Evolutionary conservation across 2,113 vertebrate species (phyloP), one percentile per base, ranked within the genome.

Genomic region (cattle (Bos taurus)): DNA sequence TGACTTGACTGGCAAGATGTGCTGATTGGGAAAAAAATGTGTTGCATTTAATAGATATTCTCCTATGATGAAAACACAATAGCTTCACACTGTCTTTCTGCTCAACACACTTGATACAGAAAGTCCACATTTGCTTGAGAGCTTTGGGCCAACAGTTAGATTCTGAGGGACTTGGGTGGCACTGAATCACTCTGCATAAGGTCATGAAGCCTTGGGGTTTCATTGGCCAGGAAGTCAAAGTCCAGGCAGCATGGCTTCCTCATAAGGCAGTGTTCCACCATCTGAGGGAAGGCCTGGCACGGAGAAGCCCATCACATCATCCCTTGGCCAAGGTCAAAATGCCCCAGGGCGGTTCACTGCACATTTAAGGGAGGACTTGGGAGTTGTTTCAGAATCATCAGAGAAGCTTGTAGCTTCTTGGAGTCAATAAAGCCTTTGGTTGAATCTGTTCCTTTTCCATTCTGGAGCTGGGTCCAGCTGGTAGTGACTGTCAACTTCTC

Each of bases 251-350:
- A 1, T 0, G 17, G 16, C 71, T 96, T 94, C 98, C 96, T 95
- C 94, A 83, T 67, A 97, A 97, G 95, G 94, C 50, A 64, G 54
- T 52, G 78, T 36, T 95, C n/a, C 19, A 30, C 36, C 1, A 2
- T 17, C 13, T 40, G 60, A 80, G 74, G 23, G 54, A 59, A 86
- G 36, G 90, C 40, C 90, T 90, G 86, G 40, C 90, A 71, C 54
- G 12, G 67, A 81, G 48, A 88, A n/a, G 11, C 23, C 5, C 83
- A 25, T 40, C 57, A 1, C 80, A 50, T 67, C 62, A 92, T 90
- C 33, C 50, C 23, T 8, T 33, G 57, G 88, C 60, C 91, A 59
- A 97, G 96, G 98, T 97, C 94, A 89, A 17, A 46, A 52, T 67
- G 83, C 97, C 94, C 94, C 71, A 30, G 71, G 80, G 46, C 19